Conservation (phyloP, 92 coral and sea anemone species). For the Bergia sp. region DNA sequence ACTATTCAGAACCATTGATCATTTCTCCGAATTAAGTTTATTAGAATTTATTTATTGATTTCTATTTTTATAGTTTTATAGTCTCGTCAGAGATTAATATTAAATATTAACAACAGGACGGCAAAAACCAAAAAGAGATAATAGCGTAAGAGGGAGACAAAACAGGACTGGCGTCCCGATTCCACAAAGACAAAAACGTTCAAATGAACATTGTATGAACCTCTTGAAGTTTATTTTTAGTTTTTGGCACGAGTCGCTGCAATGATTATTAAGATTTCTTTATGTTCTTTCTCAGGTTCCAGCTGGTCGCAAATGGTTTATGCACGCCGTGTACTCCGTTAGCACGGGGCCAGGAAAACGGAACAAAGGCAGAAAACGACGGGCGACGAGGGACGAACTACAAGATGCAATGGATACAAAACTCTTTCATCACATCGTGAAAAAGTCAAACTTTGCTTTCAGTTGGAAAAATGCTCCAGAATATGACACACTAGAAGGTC, state of each 20-base stretch:
- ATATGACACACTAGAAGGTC: neutral
- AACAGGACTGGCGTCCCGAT: neutral
- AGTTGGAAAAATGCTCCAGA: constrained; percentile 6
- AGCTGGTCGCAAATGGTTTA: constrained; percentile 89
- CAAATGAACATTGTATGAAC: no score
- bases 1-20: no score
- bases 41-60: no score
- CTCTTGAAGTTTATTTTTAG: neutral
- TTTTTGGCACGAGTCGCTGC: neutral
- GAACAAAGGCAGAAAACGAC: constrained; percentile 54
- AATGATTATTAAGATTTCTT: neutral
- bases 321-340: constrained; percentile 97
- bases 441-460: constrained; percentile 28
- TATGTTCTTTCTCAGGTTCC: constrained; percentile 75
- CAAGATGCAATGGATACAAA: constrained; percentile 3
- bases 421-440: constrained; percentile 13
- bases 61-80: no score
- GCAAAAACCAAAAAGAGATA: no score
- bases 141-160: no score
- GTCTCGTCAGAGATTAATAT: no score
- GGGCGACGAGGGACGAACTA: constrained; percentile 11
- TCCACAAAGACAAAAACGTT: neutral
- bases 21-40: no score
- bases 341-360: constrained; percentile 57
- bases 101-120: no score